Evolutionary conservation across 1,140 invertebrate species (phyloP).

Genomic region (Neodiprion lecontei): DNA sequence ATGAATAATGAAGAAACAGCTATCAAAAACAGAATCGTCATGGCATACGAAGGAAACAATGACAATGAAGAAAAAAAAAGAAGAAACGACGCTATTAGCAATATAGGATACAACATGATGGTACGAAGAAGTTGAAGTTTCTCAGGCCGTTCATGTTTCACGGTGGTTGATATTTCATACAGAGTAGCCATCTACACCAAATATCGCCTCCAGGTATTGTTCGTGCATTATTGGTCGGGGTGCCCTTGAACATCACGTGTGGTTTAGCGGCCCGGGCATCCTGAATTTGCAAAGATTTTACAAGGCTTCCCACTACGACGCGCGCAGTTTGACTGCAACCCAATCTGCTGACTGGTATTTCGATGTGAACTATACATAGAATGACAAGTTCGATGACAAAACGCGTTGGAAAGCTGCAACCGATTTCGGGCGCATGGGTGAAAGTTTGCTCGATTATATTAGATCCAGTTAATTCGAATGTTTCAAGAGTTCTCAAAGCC

Average conservation of each 20-base stretch:
- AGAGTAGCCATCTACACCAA: constrained; percentile 49
- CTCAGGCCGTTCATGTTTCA: constrained; percentile 62
- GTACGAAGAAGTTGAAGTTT: constrained; percentile 43
- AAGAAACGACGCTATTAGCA: background rate
- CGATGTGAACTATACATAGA: background rate
- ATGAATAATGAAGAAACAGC: no score
- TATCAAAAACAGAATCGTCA: no score
- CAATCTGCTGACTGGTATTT: background rate
- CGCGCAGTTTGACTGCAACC: background rate
- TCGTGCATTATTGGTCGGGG: background rate
- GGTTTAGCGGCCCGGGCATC: constrained; percentile 57
- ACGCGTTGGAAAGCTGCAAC: no score
- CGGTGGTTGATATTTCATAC: constrained; percentile 64
- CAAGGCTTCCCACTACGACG: constrained; percentile 16
- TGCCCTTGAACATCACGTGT: constrained; percentile 50
- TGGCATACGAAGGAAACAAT: no score
- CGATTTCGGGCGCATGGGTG: no score
- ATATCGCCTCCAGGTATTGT: constrained; percentile 30
- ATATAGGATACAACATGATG: background rate
- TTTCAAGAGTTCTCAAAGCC: no score
- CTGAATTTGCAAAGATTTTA: constrained; percentile 12
- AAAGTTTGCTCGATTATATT: no score
- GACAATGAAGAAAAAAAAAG: background rate
- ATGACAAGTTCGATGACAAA: background rate
- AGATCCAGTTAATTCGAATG: no score